These are phyloP conservation scores for Muschampia plurimacula DNA, from an alignment of 2,888 invertebrate species.

Conservation along the genomic window DNA sequence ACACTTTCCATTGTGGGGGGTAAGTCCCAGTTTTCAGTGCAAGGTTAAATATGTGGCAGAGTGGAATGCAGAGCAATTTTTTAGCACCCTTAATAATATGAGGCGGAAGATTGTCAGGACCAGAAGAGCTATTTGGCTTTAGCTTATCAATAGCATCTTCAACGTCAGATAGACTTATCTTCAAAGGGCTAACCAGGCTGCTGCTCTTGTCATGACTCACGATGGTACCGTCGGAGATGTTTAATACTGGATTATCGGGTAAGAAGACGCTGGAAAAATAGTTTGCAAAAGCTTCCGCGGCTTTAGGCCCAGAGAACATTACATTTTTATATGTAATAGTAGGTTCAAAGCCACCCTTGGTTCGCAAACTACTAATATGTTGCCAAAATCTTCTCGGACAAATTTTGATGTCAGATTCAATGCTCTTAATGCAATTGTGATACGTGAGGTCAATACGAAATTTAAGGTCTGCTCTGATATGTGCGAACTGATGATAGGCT, in stretches of 20 bases:
- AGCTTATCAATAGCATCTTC: neutral
- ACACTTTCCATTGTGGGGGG: neutral
- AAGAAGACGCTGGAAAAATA: neutral
- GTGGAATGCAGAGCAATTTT: neutral
- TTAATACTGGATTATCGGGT: neutral
- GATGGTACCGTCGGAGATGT: neutral
- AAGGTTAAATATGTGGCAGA: constrained; percentile 1
- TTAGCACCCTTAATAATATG: neutral
- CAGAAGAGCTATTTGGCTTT: neutral
- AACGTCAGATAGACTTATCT: neutral
- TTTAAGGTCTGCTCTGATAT: neutral
- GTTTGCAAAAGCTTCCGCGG: neutral
- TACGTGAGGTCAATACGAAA: neutral
- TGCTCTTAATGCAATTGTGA: neutral
- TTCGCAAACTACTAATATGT: neutral
- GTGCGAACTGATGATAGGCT: neutral
- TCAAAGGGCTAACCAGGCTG: neutral
- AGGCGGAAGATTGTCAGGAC: neutral
- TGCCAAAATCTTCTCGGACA: neutral
- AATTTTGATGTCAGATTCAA: neutral
- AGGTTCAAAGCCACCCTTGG: neutral
- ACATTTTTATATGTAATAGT: neutral
- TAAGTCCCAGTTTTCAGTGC: neutral
- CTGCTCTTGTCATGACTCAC: neutral
- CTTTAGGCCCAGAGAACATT: neutral